Conservation (phyloP, 2,888 invertebrate species). For the Eumerus sabulonum region DNA sequence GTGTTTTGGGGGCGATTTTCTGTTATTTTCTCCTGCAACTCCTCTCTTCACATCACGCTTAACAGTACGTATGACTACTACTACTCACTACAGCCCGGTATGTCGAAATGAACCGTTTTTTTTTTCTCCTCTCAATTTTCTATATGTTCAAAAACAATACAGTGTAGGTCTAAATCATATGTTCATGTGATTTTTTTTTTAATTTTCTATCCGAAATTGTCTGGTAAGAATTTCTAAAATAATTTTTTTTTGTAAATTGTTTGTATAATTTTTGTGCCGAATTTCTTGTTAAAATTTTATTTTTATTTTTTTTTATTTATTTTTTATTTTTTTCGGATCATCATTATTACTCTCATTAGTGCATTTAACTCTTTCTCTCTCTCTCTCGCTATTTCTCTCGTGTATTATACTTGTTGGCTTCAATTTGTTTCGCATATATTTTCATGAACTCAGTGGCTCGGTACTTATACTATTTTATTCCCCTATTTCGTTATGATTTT, state of each 20-base stretch:
- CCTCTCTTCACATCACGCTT: constrained; percentile 66
- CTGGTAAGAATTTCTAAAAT: constrained; percentile 58
- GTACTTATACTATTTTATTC: constrained; percentile 28
- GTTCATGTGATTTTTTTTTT: too few species aligned
- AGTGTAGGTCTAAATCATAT: constrained; percentile 17
- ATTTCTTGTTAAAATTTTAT: constrained; percentile 51
- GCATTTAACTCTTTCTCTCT: constrained; percentile 65
- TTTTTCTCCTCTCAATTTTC: constrained; percentile 43
- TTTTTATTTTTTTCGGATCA: constrained; percentile 26
- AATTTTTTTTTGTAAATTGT: constrained; percentile 46
- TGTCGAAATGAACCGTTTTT: constrained; percentile 64
- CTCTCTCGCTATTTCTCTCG: too few species aligned
- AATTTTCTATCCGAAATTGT: constrained; percentile 11
- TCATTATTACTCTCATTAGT: constrained; percentile 53
- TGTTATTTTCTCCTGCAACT: constrained; percentile 62
- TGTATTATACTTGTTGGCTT: constrained; percentile 67
- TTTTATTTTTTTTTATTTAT: constrained; percentile 37
- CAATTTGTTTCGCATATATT: constrained; percentile 39
- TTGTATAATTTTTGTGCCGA: constrained; percentile 64
- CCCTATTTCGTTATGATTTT: constrained; percentile 57
- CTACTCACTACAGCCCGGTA: constrained; percentile 66
- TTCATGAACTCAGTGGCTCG: constrained; percentile 49
- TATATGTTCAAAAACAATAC: constrained; percentile 40
- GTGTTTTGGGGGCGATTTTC: constrained; percentile 46
- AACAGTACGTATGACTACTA: constrained; percentile 59